phyloP scores from a whole-genome alignment of 2,888 invertebrate genomes.

The Leucania comma region DNA sequence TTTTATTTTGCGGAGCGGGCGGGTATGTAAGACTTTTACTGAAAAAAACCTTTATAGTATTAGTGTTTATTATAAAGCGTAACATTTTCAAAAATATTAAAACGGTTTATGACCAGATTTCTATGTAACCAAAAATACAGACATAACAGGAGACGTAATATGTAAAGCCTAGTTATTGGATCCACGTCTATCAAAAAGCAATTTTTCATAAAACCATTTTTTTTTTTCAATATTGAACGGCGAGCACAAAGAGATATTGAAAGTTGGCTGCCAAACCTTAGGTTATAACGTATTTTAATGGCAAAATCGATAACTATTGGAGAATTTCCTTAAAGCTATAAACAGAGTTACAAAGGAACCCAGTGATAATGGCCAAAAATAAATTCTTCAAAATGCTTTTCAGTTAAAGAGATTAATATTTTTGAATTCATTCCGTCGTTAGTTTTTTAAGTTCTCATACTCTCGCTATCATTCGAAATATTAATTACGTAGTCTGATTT shows the following conservation, averaged over 20 bases:
- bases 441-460: neutral
- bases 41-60: too few relatives aligned
- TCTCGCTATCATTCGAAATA: too few relatives aligned
- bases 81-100: too few relatives aligned
- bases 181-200: neutral
- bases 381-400: neutral
- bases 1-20: too few relatives aligned
- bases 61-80: too few relatives aligned
- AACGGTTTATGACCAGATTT: too few relatives aligned
- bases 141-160: too few relatives aligned
- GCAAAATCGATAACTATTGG: slow-evolving; percentile 54
- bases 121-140: too few relatives aligned
- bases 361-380: slow-evolving; percentile 8
- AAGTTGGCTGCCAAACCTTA: slow-evolving; percentile 9
- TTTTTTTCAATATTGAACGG: neutral
- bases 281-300: slow-evolving; percentile 50
- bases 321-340: slow-evolving; percentile 48
- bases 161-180: too few relatives aligned
- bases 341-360: slow-evolving; percentile 30
- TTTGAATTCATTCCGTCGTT: slow-evolving; percentile 2
- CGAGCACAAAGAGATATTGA: slow-evolving; percentile 29
- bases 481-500: too few relatives aligned
- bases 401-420: slow-evolving; percentile 26
- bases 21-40: too few relatives aligned
- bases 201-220: neutral